Evolutionary conservation across 2,113 vertebrate species (phyloP), one percentile per base, ranked within the genome.

Genomic region (Hiodon tergisus): DNA sequence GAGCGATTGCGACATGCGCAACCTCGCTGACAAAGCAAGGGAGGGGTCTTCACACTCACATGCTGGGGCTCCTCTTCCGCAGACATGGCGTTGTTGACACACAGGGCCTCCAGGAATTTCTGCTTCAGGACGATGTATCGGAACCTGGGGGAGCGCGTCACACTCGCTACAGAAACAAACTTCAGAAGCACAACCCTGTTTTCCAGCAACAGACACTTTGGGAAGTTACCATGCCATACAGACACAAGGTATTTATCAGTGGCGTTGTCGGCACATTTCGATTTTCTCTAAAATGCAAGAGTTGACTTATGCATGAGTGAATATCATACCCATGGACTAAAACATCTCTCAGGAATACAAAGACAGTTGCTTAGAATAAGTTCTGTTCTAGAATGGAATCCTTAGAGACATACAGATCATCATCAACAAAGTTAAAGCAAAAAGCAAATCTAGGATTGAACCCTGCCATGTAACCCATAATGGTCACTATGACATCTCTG

Each of bases 81-180:
- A 80, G 97, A 96, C 91, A 99, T 95, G 1, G 96, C 96, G 52
- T 99, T 99, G 87, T 98, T 99, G 78, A 99, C 96, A 89, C 95
- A 99, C 16, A 99, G 90, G 57, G 95, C 96, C 88, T 99, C 97
- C 81, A 99, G 87, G 87, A 98, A 99, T 85, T 95, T 98, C 90
- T 99, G 97, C 85, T 95, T 98, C 83, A 98, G 86, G 73, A 99
- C 91, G 78, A 98, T 96, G 83, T 97, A 99, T 54, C 94, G 95
- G 86, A 99, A 99, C 77, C 97, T 99, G 86, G 77, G 78, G 79
- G 51, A 77, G 87, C 0, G 81, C 73, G 31, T 2, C 9, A 17
- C 1, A 31, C 9, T 57, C 55, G 10, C 2, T 1, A 57, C 10
- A 69, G 7, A 69, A 50, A 53, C 5, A 57, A 0, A 31, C n/a